Evolutionary conservation across 2,888 invertebrate species (phyloP).

Genomic region (Ceraclea dissimilis): DNA sequence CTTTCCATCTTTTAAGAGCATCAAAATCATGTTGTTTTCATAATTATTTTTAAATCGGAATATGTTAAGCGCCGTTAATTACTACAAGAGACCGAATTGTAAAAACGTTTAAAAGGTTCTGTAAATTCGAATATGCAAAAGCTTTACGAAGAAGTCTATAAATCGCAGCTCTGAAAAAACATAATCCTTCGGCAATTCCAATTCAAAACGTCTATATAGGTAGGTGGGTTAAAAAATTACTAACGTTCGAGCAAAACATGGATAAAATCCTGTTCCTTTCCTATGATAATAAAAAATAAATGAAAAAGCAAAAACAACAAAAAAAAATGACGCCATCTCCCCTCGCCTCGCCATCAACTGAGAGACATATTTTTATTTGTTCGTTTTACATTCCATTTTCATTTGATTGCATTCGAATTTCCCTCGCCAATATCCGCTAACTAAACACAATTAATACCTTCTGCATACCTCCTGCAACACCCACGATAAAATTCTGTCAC

Average conservation of each 20-base stretch:
- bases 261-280: neutral
- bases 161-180: too few species aligned
- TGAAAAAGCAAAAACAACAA: neutral
- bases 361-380: constrained; percentile 13
- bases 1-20: too few species aligned
- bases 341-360: constrained; percentile 1
- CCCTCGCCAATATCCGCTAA: constrained; percentile 52
- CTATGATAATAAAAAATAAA: constrained; percentile 1
- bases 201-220: too few species aligned
- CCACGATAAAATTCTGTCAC: neutral
- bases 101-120: too few species aligned
- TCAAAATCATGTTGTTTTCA: too few species aligned
- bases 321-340: constrained; percentile 7
- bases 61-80: too few species aligned
- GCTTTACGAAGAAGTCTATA: too few species aligned
- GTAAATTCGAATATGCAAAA: too few species aligned
- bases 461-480: constrained; percentile 12
- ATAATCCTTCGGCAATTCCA: too few species aligned
- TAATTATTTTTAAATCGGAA: too few species aligned
- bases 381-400: constrained; percentile 23
- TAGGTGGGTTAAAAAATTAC: too few species aligned
- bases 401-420: constrained; percentile 30
- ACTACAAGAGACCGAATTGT: too few species aligned
- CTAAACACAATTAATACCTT: constrained; percentile 51
- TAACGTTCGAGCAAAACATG: neutral